Base-by-base conservation (phyloP, 2,797 vertebrate species). In the Hypotaenidia okinawae region DNA sequence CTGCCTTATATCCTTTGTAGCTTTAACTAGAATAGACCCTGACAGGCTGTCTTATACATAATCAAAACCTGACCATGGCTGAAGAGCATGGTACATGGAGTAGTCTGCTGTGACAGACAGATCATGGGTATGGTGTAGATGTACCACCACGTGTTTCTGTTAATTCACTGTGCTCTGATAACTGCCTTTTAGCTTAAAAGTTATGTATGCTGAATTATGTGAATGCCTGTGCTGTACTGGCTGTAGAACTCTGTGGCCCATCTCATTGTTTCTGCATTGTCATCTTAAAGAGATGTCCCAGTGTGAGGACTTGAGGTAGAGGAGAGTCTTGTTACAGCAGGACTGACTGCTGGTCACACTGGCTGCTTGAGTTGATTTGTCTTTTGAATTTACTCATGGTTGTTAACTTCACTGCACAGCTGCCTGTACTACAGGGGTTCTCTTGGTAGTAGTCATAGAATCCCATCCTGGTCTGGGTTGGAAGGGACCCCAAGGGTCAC, bases 1-100 rank as follows among this genome's bases (percentile, higher is more conserved):
- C 99, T 10, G 98, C 99, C 94, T 99, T 99, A 99, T 99, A 99
- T 99, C 99, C 99, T 99, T 98, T 88, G 61, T n/a, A 30, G 63
- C 7, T 84, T 84, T 16, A 17, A 27, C 43, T 63, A 9, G 18
- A 83, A 6, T 17, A 4, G 4, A 35, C 6, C 3, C 5, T 23
- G 32, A 62, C 33, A 37, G 52, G 24, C 39, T 30, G 3, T 25
- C 39, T 63, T 23, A 2, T 51, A 11, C 57, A 11, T 37, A 76
- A 2, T 14, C 23, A 30, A 0, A 16, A 37, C 24, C 37, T 51
- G 61, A 39, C 13, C 22, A 2, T 11, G 16, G 76, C 43, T 49
- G 74, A 64, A 69, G 49, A 66, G 27, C 43, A 4, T 6, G 6
- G 19, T 7, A 5, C 11, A 1, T 5, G 17, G 32, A 18, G 43